A percentile compares a stretch with the other conserved stretches of the same genome.
phyloP scores from a whole-genome alignment of 2,797 vertebrate genomes.

The Sardinella longiceps region DNA sequence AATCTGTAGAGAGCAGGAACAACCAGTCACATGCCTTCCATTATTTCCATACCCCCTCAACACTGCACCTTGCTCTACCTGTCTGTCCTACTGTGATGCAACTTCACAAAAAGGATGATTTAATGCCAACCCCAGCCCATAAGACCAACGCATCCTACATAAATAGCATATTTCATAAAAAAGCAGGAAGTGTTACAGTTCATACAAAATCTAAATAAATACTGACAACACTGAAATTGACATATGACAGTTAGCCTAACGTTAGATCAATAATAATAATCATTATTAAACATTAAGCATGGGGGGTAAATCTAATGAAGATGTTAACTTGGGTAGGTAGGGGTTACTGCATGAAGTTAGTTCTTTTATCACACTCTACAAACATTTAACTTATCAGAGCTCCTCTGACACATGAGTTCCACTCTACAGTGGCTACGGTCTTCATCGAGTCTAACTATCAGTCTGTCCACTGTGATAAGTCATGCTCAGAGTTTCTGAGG shows the following conservation, averaged over 20 bases:
- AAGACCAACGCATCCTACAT: background rate
- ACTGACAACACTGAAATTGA: background rate
- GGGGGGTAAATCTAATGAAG: background rate
- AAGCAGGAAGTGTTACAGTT: background rate
- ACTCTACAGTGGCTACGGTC: background rate
- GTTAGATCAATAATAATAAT: background rate
- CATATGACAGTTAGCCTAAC: background rate
- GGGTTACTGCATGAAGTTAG: constrained; percentile 30
- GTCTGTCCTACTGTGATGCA: background rate
- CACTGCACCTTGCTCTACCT: background rate
- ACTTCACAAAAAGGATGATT: background rate
- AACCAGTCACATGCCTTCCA: constrained; percentile 4
- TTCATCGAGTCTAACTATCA: background rate
- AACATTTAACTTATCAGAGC: constrained; percentile 44
- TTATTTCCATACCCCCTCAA: background rate
- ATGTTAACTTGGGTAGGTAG: constrained; percentile 27
- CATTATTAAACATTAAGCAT: background rate
- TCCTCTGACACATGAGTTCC: constrained; percentile 52
- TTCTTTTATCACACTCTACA: background rate
- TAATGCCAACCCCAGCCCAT: background rate
- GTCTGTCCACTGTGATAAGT: background rate
- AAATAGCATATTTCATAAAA: background rate
- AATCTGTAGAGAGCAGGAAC: constrained; percentile 77
- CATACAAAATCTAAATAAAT: background rate
- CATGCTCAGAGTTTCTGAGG: constrained; percentile 21